Evolutionary conservation across 2,888 invertebrate genomes (phyloP).

Genomic region (Nysson spinosus): DNA sequence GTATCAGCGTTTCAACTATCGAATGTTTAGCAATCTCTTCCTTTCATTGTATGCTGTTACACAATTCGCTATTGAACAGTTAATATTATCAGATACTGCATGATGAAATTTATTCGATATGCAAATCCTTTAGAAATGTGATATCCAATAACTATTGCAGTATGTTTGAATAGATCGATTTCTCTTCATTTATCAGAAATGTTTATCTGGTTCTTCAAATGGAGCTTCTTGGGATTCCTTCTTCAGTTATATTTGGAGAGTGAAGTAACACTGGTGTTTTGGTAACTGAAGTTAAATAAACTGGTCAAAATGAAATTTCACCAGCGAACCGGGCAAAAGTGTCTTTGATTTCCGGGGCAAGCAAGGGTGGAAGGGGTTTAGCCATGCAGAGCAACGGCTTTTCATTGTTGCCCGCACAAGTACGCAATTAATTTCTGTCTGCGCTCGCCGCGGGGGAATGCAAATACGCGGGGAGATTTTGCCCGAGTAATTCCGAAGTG

Average conservation of each 20-base stretch:
- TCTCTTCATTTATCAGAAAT: too few species aligned
- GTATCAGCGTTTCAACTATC: constrained; percentile 21
- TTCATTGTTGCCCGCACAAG: constrained; percentile 70
- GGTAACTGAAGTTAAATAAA: constrained; percentile 37
- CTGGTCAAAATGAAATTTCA: constrained; percentile 47
- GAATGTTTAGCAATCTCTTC: constrained; percentile 18
- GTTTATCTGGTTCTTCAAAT: too few species aligned
- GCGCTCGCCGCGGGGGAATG: constrained; percentile 66
- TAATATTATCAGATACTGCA: too few species aligned
- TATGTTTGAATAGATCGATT: too few species aligned
- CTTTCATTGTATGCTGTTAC: neutral
- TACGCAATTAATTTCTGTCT: constrained; percentile 74
- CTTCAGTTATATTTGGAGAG: too few species aligned
- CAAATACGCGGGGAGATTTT: constrained; percentile 72
- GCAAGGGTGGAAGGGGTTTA: constrained; percentile 40
- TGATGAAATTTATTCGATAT: too few species aligned
- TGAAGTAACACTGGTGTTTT: too few species aligned
- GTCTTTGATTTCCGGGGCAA: constrained; percentile 64
- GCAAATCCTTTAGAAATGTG: too few species aligned
- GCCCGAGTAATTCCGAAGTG: constrained; percentile 73
- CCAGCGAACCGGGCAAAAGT: constrained; percentile 54
- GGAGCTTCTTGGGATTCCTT: too few species aligned
- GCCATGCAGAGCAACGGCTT: constrained; percentile 56
- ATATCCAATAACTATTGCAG: too few species aligned
- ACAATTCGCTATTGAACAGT: too few species aligned